Percentiles rank a stretch among this genome's conserved stretches.
phyloP scores from a whole-genome alignment of 2,888 invertebrate genomes.

The Zaprionus lineosus region DNA sequence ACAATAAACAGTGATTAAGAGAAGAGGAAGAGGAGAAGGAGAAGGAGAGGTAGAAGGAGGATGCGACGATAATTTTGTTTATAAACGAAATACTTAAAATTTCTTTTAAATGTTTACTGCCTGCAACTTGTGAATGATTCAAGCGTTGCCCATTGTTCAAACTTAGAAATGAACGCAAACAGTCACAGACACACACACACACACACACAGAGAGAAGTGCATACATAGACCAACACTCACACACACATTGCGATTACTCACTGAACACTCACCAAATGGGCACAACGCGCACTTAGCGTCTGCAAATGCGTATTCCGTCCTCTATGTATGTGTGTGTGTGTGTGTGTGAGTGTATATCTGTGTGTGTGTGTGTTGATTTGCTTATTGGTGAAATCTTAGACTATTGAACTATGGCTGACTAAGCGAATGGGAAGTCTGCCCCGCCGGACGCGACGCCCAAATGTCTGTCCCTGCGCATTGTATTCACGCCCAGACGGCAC shows the following conservation, averaged over 20 bases:
- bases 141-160: slow-evolving; percentile 14
- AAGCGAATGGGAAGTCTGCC: slow-evolving; percentile 39
- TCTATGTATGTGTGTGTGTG: slow-evolving; percentile 3
- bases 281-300: slow-evolving; percentile 57
- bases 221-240: too few species aligned
- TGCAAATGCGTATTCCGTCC: slow-evolving; percentile 10
- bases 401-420: slow-evolving; percentile 69
- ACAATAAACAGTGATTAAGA: too few species aligned
- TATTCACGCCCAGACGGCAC: slow-evolving; percentile 5
- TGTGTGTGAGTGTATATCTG: slow-evolving; percentile 7
- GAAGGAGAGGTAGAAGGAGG: too few species aligned
- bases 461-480: slow-evolving; percentile 57
- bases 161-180: slow-evolving; percentile 21
- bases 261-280: slow-evolving; percentile 60
- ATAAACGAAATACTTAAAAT: too few species aligned
- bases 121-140: slow-evolving; percentile 36
- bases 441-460: slow-evolving; percentile 56
- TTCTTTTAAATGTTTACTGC: background rate
- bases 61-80: too few species aligned
- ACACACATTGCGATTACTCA: slow-evolving; percentile 61
- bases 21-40: too few species aligned
- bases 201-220: too few species aligned
- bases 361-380: slow-evolving; percentile 34
- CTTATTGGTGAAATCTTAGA: slow-evolving; percentile 64
- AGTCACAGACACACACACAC: slow-evolving; percentile 32